Conservation (phyloP, 1,140 invertebrate genomes). For the Tetramorium simillimum region DNA sequence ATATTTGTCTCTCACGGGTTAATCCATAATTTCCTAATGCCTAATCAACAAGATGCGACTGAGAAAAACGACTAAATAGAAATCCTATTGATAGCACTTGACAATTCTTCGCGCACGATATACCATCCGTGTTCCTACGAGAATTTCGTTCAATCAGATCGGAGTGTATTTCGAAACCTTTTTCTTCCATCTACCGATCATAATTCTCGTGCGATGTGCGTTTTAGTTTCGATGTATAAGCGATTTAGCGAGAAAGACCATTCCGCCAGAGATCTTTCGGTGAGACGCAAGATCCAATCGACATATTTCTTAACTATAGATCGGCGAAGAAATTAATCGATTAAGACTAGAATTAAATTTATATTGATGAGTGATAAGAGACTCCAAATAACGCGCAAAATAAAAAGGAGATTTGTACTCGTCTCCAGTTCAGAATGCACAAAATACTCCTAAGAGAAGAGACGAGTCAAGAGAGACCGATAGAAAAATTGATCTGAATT, state of each 20-base stretch:
- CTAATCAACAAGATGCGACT: slow-evolving; percentile 27
- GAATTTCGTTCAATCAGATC: not conserved
- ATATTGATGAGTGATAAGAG: not conserved
- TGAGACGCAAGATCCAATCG: slow-evolving; percentile 3
- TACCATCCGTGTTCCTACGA: not conserved
- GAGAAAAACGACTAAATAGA: not conserved
- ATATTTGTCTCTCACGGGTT: not conserved
- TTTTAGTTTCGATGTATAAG: not conserved
- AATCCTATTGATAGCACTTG: not conserved
- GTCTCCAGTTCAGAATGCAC: not conserved
- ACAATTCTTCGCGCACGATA: not conserved
- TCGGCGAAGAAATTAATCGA: not conserved
- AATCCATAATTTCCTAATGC: not conserved
- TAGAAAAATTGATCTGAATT: not conserved
- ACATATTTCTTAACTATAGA: slow-evolving; percentile 38
- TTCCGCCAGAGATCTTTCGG: slow-evolving; percentile 28
- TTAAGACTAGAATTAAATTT: slow-evolving; percentile 51
- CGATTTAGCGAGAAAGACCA: slow-evolving; percentile 17
- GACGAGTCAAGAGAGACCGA: not conserved
- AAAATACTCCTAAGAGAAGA: not conserved
- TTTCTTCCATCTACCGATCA: not conserved
- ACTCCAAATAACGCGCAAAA: not conserved
- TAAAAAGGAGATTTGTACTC: slow-evolving; percentile 8
- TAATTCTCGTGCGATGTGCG: not conserved
- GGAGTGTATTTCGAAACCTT: not conserved